Conservation (phyloP, 2,888 invertebrate genomes). For the Cheilosia vernalis region DNA sequence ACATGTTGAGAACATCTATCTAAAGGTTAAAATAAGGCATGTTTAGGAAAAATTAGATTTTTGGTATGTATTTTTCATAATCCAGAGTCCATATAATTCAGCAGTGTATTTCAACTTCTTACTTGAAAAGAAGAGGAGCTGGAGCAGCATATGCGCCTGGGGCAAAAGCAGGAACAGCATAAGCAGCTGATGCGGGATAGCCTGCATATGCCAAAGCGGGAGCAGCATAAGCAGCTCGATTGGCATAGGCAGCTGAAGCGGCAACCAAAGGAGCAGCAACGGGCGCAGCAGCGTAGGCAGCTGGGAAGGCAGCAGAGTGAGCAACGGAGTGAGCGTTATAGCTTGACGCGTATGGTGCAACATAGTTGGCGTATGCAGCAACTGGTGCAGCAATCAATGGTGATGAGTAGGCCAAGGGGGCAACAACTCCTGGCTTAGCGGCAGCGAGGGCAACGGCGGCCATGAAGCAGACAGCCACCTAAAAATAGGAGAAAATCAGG, state of each 20-base stretch:
- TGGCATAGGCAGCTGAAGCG: slow-evolving; percentile 81
- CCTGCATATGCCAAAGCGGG: slow-evolving; percentile 45
- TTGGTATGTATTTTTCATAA: no score
- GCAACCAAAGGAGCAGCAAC: slow-evolving; percentile 56
- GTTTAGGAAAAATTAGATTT: no score
- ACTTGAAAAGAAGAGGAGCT: background rate
- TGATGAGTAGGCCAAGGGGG: slow-evolving; percentile 77
- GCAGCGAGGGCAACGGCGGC: slow-evolving; percentile 67
- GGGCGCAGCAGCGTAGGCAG: slow-evolving; percentile 58
- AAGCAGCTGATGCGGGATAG: slow-evolving; percentile 47
- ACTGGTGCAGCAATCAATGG: slow-evolving; percentile 64
- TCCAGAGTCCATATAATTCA: background rate
- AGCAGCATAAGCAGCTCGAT: slow-evolving; percentile 58
- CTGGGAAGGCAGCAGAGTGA: slow-evolving; percentile 67
- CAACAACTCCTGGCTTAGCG: slow-evolving; percentile 72
- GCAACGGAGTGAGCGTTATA: slow-evolving; percentile 83
- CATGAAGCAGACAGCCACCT: slow-evolving; percentile 67
- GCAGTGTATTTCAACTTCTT: background rate
- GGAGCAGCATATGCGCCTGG: slow-evolving; percentile 81
- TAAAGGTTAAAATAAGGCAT: no score
- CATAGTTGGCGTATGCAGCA: slow-evolving; percentile 65
- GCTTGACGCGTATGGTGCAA: slow-evolving; percentile 85
- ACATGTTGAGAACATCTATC: no score
- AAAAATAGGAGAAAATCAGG: background rate
- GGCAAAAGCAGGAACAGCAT: slow-evolving; percentile 48